Conservation (phyloP, 2,113 vertebrate genomes). For the Plectropomus leopardus region DNA sequence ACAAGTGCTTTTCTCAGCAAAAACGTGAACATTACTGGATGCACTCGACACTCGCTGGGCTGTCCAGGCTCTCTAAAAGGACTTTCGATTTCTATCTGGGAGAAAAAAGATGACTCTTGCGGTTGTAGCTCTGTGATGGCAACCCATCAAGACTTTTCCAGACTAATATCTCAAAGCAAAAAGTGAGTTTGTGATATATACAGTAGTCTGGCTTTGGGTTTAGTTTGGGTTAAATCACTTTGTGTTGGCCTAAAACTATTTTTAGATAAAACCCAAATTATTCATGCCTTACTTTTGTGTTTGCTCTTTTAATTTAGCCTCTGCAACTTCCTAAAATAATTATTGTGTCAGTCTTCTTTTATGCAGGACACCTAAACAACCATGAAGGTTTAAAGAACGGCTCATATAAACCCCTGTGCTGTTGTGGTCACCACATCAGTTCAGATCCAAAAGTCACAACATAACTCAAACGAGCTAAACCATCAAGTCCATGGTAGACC, state of each 20-base stretch:
- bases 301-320: background rate
- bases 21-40: background rate
- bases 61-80: no score
- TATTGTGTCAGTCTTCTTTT: background rate
- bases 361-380: background rate
- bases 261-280: background rate
- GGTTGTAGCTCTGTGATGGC: background rate
- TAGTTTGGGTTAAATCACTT: background rate
- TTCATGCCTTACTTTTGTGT: background rate
- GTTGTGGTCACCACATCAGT: no score
- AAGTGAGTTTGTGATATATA: background rate
- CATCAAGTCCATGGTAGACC: no score
- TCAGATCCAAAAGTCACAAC: no score
- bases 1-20: background rate
- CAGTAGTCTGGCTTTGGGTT: background rate
- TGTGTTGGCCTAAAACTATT: background rate
- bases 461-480: no score
- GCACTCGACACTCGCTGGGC: background rate
- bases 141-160: background rate
- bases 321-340: background rate
- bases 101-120: background rate
- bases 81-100: background rate
- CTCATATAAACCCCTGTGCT: no score
- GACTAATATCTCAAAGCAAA: background rate
- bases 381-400: background rate